Evolutionary conservation across 2,888 invertebrate genomes (phyloP), one percentile per base, ranked within the genome.

Genomic region (Agapostemon virescens): DNA sequence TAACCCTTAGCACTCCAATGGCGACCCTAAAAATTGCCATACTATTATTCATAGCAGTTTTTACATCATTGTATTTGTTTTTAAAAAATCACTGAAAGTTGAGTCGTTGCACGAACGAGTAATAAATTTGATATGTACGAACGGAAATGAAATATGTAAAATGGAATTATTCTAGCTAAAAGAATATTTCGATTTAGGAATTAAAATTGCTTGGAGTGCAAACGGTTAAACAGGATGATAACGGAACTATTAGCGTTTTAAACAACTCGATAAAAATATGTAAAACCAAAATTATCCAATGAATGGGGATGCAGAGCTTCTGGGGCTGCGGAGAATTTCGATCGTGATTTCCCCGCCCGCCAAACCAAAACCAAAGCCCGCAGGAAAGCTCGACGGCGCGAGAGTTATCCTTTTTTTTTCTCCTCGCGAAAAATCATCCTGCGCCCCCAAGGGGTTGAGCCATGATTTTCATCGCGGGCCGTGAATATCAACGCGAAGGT

Each of bases 401-500:
- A 67, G 63, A 36, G n/a, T 36, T n/a, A 49, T 68, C 17, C 15
- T n/a, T 42, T 15, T 45, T 40, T 49, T 40, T 26, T 42, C n/a
- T 13, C 9, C 9, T 5, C 20, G 1, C 13, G 55, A 40, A 45
- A 58, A 69, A 76, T 69, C 66, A 36, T 26, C 30, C 7, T 15
- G 49, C 36, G 33, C n/a, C 30, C 26, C n/a, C 6, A 33, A n/a
- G 63, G 23, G 45, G 38, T 55, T 55, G 55, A 26, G 49, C 30
- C 67, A 67, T 67, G 67, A 68, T 77, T 77, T 74, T 49, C 74
- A 68, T 61, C 67, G 49, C 40, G 11, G 33, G n/a, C 66, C 67
- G 74, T 74, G 71, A 84, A 79, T 77, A 77, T 75, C 68, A 42
- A 69, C 77, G 73, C 83, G 74, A 49, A 69, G 77, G 70, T 76